Evolutionary conservation across 2,888 invertebrate genomes (phyloP), one percentile per base, ranked within the genome.

Genomic region (Dioctria linearis): DNA sequence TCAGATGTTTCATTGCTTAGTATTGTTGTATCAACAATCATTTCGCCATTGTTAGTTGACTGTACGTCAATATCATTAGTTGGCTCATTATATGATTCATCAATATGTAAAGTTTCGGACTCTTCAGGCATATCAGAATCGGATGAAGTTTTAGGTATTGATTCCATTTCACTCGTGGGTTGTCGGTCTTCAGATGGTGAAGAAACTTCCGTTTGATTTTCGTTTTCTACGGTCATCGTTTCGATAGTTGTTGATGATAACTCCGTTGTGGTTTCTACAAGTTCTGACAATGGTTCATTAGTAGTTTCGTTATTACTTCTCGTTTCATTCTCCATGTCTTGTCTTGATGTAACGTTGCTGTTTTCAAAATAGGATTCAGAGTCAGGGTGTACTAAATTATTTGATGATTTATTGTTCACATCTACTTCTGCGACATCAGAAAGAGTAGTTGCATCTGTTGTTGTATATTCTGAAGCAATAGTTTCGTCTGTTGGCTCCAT

Each of bases 171-270:
- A 37, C 37, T n/a, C 37, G 51, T 8, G 8, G 37, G 5, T 61
- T 61, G 6, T 37, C 11, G 51, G 6, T 67, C 73, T 13, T 73
- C 73, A 73, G 73, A 73, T 57, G 73, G 73, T 73, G 59, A 42
- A 59, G 59, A 40, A 39, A 59, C 37, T 57, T 57, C 42, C n/a
- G 73, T 37, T 39, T 25, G 3, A 49, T n/a, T 37, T 3, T 49
- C 67, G 37, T 39, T 69, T 37, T 61, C 39, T 5, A 25, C 3
- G 25, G 37, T 39, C 25, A 5, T 9, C 37, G 43, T 43, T 43
- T 13, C 42, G 25, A 42, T 67, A 67, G 46, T 6, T 11, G 6
- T 67, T 67, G 49, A 49, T 67, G 25, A 25, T 49, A 42, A 0
- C 5, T 43, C 25, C 43, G 40, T 40, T 25, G 25, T 25, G 25